A percentile compares a stretch with the other conserved stretches of the same genome.
These are phyloP conservation scores for Armadillidium nasatum DNA, from an alignment of 1,140 invertebrate genomes.

Conservation along the genomic window DNA sequence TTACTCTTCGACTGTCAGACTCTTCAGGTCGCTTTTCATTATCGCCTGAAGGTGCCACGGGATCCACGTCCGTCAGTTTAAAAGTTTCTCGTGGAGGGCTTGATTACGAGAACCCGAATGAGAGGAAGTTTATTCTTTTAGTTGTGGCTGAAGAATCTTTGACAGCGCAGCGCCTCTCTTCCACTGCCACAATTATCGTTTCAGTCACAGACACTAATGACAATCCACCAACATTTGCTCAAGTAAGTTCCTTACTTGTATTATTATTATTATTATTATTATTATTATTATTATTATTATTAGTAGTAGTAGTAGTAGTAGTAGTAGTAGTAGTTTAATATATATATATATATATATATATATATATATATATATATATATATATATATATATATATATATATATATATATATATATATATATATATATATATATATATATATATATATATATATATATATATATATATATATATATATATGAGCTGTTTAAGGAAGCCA, in stretches of 20 bases:
- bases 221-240: slow-evolving; percentile 74
- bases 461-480: too few relatives aligned
- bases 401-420: too few relatives aligned
- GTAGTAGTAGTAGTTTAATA: too few relatives aligned
- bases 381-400: too few relatives aligned
- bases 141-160: slow-evolving; percentile 76
- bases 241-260: slow-evolving; percentile 50
- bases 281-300: too few relatives aligned
- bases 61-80: slow-evolving; percentile 73
- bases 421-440: too few relatives aligned
- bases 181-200: slow-evolving; percentile 80
- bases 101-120: slow-evolving; percentile 87
- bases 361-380: too few relatives aligned
- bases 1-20: slow-evolving; percentile 69
- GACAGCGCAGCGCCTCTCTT: slow-evolving; percentile 65
- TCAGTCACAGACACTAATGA: slow-evolving; percentile 83
- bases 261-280: too few relatives aligned
- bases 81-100: slow-evolving; percentile 71
- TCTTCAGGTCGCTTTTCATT: slow-evolving; percentile 75
- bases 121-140: slow-evolving; percentile 81
- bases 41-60: slow-evolving; percentile 70
- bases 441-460: too few relatives aligned
- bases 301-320: too few relatives aligned
- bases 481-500: too few relatives aligned
- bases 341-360: too few relatives aligned